phyloP scores from a whole-genome alignment of 2,113 vertebrate species.

The Chaetorhynchus papuensis region DNA sequence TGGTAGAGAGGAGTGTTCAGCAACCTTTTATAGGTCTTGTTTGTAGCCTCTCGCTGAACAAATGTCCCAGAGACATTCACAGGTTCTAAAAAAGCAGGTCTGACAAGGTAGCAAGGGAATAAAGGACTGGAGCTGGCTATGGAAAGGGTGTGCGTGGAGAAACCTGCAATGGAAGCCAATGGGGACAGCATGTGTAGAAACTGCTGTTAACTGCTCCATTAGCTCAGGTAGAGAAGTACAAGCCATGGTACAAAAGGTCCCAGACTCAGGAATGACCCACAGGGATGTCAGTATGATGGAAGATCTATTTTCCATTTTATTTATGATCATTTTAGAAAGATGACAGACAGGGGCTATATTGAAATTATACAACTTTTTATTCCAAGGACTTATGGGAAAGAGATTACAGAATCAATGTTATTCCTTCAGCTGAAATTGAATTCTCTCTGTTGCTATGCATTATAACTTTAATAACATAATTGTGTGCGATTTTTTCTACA shows the following conservation, averaged over 20 bases:
- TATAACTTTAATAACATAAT: background rate
- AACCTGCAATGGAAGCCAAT: background rate
- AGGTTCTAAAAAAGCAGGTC: background rate
- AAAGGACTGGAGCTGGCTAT: background rate
- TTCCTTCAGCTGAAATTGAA: background rate
- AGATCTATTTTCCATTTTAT: background rate
- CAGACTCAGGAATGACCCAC: background rate
- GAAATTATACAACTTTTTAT: background rate
- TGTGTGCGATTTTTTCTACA: background rate
- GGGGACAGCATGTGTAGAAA: background rate
- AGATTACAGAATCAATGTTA: background rate
- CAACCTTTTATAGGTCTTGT: background rate
- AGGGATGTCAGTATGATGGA: background rate
- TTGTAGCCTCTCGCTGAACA: background rate
- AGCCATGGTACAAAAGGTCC: background rate
- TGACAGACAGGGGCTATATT: background rate
- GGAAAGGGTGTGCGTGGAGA: background rate
- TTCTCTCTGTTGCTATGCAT: background rate
- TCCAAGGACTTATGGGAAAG: background rate
- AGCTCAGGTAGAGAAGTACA: background rate
- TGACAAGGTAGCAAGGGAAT: background rate
- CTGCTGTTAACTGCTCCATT: background rate
- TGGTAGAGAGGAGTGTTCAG: background rate
- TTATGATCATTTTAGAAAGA: constrained; percentile 6
- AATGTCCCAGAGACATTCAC: background rate